Conservation (phyloP, 2,797 vertebrate species). For the Corythornis leucogaster region DNA sequence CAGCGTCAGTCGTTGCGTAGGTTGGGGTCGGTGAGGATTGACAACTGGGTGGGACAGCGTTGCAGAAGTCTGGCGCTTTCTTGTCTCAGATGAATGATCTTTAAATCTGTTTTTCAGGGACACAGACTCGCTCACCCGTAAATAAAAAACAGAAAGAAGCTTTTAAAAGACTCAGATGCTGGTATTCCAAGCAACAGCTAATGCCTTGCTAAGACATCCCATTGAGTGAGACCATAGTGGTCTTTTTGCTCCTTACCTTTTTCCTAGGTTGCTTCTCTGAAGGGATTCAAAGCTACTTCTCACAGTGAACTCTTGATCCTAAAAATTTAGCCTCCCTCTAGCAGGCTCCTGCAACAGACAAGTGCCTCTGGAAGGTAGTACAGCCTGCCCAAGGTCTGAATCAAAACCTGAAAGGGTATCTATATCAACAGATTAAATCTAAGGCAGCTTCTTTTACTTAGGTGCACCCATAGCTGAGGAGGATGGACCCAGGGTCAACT, state of each 20-base stretch:
- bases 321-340: background rate
- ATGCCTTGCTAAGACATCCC: background rate
- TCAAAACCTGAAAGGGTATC: accelerated
- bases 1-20: slow-evolving; percentile 38
- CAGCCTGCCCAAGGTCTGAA: background rate
- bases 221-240: accelerated
- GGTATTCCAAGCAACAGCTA: slow-evolving; percentile 32
- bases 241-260: background rate
- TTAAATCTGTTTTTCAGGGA: slow-evolving; percentile 60
- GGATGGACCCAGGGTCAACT: background rate
- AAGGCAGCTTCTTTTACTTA: background rate
- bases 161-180: slow-evolving; percentile 51
- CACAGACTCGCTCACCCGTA: slow-evolving; percentile 31
- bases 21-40: slow-evolving; percentile 24
- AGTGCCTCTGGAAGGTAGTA: background rate
- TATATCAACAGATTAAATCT: background rate
- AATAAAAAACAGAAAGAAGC: slow-evolving; percentile 66
- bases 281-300: background rate
- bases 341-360: background rate
- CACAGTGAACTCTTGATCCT: background rate
- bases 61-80: slow-evolving; percentile 29
- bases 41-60: slow-evolving; percentile 57
- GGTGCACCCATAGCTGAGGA: background rate
- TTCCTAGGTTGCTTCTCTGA: background rate
- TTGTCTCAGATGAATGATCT: slow-evolving; percentile 52